These are phyloP conservation scores for Parambassis ranga DNA, from an alignment of 2,797 vertebrate species.

Conservation along the genomic window DNA sequence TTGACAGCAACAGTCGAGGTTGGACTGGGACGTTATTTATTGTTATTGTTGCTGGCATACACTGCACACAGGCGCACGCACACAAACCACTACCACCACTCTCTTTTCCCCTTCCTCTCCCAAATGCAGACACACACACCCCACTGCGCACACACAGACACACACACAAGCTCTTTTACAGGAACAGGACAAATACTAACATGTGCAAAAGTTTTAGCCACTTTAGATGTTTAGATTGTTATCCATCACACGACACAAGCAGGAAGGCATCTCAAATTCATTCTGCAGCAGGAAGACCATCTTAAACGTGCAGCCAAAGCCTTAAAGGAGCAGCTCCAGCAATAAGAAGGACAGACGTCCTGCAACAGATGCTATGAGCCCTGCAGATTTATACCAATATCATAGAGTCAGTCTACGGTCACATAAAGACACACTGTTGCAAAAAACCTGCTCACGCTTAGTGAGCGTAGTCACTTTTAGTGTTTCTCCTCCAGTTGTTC, in stretches of 20 bases:
- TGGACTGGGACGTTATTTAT: constrained; percentile 62
- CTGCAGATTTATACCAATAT: neutral
- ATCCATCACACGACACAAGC: neutral
- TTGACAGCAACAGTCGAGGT: constrained; percentile 56
- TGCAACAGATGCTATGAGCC: neutral
- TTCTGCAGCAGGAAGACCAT: neutral
- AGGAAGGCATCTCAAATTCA: neutral
- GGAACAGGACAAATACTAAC: constrained; percentile 26
- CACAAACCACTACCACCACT: constrained; percentile 3
- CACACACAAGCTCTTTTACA: constrained; percentile 2
- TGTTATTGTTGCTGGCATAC: constrained; percentile 56
- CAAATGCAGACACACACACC: neutral
- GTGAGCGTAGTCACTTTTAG: neutral
- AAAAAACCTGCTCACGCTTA: too few relatives aligned
- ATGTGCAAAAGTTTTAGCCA: neutral
- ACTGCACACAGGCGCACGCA: neutral
- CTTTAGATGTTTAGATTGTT: neutral
- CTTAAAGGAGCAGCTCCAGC: neutral
- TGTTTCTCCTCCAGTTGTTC: neutral
- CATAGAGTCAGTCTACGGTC: neutral
- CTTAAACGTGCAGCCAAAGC: neutral
- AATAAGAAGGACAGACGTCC: neutral
- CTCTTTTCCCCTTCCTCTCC: constrained; percentile 15
- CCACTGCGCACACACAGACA: neutral
- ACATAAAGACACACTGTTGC: too few relatives aligned